Base-by-base conservation (phyloP, 2,113 vertebrate species). In the Pelodiscus sinensis region DNA sequence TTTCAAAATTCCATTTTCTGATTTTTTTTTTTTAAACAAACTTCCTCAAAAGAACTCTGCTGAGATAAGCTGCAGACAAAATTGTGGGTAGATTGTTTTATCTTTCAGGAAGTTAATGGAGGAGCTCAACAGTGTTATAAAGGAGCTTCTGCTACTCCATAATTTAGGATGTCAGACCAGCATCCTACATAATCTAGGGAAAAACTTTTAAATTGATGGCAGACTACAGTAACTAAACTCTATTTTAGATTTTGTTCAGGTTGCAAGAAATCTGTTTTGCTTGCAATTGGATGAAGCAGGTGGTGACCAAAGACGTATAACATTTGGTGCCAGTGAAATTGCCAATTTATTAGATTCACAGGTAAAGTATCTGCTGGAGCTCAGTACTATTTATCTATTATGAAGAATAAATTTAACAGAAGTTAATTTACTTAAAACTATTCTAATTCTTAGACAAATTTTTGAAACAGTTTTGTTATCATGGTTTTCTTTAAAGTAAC, bases 211-310 rank as follows among this genome's bases (percentile, higher is more conserved):
- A 52, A 9, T 57, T 38, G 81, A 79, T 50, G 58, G 29, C 55
- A 57, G 3, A 31, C n/a, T 82, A 73, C 89, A 95, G 10, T 79
- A 92, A 65, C 60, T 86, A 3, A 95, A 24, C 81, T 95, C 44
- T 82, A n/a, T 92, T 96, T 88, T 87, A 99, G 99, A 99, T 93
- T 98, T 99, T 29, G 81, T 99, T 95, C 97, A 95, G 54, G 96
- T 98, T 96, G 97, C 98, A 90, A 97, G 96, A 95, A 98, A 97
- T 83, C 96, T 99, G 51, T 98, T 99, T 93, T 96, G 93, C 84
- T 52, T 97, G 92, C 98, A 98, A 56, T 78, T 98, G 92, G 96
- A 98, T 60, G 97, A 97, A 78, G 50, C 93, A 79, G 94, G 82
- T 55, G 58, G 92, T 27, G 68, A 55, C 38, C 96, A 94, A 90